phyloP scores from a whole-genome alignment of 30 jellyfish, hydroid and myxozoan species.

The Thelohanellus kitauei region DNA sequence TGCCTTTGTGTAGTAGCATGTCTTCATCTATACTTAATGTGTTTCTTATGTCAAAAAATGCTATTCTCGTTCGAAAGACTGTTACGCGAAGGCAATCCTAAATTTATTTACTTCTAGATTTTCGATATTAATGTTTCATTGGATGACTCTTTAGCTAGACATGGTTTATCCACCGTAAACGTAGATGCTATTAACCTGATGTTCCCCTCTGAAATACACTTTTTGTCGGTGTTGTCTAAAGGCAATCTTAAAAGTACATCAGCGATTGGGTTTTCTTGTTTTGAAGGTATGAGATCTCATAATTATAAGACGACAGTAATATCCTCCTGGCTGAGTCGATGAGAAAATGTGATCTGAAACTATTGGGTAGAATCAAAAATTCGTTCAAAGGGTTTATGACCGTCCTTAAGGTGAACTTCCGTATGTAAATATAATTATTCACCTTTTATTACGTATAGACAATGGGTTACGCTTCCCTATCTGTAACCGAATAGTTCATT shows the following conservation, averaged over 20 bases:
- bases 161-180: slow-evolving; percentile 5
- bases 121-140: slow-evolving; percentile 6
- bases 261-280: slow-evolving; percentile 2
- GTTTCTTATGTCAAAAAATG: too few relatives aligned
- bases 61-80: too few relatives aligned
- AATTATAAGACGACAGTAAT: neutral
- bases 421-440: slow-evolving; percentile 19
- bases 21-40: too few relatives aligned
- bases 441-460: slow-evolving; percentile 19
- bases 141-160: neutral
- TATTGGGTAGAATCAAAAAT: slow-evolving; percentile 9
- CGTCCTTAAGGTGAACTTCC: slow-evolving; percentile 15
- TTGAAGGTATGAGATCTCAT: too few relatives aligned
- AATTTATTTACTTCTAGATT: slow-evolving; percentile 1
- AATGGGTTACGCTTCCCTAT: slow-evolving; percentile 20
- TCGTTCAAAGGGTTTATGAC: slow-evolving; percentile 12
- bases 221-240: neutral
- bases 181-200: too few relatives aligned
- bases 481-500: slow-evolving; percentile 18
- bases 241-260: slow-evolving; percentile 6
- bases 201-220: neutral
- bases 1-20: too few relatives aligned
- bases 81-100: too few relatives aligned
- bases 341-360: slow-evolving; percentile 14
- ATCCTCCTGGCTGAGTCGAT: slow-evolving; percentile 10